Evolutionary conservation across 2,888 invertebrate species (phyloP).

Genomic region (Tipula confusa): DNA sequence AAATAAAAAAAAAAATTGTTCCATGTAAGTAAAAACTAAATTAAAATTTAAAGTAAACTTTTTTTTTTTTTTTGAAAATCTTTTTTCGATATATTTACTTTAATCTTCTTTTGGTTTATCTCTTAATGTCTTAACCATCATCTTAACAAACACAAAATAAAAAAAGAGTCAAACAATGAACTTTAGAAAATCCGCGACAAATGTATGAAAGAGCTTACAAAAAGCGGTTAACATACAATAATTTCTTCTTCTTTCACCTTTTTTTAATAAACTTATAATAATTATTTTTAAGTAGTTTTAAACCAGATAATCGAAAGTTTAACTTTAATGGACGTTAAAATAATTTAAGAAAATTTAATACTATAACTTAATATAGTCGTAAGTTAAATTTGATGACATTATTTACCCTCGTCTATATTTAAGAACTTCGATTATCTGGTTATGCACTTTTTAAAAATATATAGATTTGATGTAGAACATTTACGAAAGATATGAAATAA

Average conservation of each 20-base stretch:
- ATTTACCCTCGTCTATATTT: not conserved
- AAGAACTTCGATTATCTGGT: not conserved
- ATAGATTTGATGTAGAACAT: not conserved
- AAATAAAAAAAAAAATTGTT: not conserved
- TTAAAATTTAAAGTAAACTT: not conserved
- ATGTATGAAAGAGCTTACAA: not conserved
- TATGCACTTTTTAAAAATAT: not conserved
- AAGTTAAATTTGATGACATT: not conserved
- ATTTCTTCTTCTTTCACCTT: not conserved
- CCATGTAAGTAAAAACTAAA: not conserved
- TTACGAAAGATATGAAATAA: not conserved
- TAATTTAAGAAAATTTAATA: not conserved
- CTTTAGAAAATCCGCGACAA: not conserved
- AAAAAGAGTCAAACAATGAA: not conserved
- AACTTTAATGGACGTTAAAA: not conserved
- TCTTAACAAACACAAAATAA: slow-evolving; percentile 12
- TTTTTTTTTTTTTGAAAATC: not conserved
- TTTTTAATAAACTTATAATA: not conserved
- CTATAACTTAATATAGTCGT: not conserved
- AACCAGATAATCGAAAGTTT: not conserved
- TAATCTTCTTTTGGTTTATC: slow-evolving; percentile 13
- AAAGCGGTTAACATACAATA: not conserved
- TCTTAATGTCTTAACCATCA: not conserved
- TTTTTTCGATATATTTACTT: not conserved
- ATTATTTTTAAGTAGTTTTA: not conserved